Conservation (phyloP, 2,888 invertebrate genomes). For the Athalia rosae region DNA sequence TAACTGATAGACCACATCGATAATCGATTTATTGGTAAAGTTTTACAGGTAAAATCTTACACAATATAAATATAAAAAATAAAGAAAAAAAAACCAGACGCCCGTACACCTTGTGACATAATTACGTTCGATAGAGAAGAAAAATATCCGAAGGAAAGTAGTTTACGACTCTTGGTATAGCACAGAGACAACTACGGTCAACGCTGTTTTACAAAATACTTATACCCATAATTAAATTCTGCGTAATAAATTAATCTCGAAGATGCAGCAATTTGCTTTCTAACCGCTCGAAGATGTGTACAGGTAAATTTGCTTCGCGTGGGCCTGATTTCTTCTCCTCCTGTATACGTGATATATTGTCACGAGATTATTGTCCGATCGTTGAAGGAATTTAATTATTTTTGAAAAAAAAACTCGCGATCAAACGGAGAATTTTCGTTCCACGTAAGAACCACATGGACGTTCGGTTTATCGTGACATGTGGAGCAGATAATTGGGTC, state of each 20-base stretch:
- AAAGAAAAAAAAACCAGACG: background rate
- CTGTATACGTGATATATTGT: no score
- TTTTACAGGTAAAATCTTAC: no score
- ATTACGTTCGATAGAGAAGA: no score
- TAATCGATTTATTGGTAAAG: no score
- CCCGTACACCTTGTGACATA: background rate
- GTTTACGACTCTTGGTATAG: slow-evolving; percentile 14
- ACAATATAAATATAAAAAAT: background rate
- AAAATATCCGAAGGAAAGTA: slow-evolving; percentile 9
- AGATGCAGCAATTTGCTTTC: no score
- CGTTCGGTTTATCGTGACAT: background rate
- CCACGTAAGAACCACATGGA: background rate
- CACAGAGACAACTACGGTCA: background rate
- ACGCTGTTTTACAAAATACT: slow-evolving; percentile 3
- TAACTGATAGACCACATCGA: no score
- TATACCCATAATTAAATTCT: no score
- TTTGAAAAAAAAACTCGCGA: background rate
- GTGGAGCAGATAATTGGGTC: slow-evolving; percentile 41
- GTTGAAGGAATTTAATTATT: background rate
- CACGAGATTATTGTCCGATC: no score
- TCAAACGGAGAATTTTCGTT: background rate
- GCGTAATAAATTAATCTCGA: no score
- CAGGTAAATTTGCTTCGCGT: no score
- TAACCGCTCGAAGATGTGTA: no score
- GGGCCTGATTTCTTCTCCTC: no score